Conservation (phyloP, 2,113 vertebrate species). For the Toxotes chatareus region DNA sequence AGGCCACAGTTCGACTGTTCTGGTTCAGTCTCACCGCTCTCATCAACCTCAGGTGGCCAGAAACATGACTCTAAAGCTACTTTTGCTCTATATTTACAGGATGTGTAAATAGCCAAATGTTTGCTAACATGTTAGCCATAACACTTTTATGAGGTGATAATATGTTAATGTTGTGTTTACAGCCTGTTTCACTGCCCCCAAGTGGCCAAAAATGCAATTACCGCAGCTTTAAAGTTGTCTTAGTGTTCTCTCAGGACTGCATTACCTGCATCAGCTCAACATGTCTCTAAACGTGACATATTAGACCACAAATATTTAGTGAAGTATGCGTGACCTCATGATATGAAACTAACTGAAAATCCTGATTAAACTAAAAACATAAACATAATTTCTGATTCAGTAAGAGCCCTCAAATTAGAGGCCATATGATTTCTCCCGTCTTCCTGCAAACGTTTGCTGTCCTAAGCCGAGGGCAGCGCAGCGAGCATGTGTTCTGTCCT, state of each 20-base stretch:
- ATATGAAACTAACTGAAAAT: background rate
- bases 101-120: background rate
- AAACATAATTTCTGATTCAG: background rate
- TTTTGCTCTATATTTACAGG: background rate
- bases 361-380: background rate
- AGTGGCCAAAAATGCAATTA: background rate
- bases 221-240: background rate
- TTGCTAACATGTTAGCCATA: background rate
- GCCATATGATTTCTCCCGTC: conserved; percentile 34
- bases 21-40: background rate
- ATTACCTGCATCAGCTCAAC: background rate
- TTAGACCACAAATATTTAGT: background rate
- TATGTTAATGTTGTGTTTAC: background rate
- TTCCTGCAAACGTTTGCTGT: conserved; percentile 12
- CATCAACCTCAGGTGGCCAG: too few relatives aligned
- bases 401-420: conserved; percentile 16
- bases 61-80: background rate
- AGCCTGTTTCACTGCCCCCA: background rate
- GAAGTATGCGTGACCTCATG: background rate
- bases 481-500: conserved; percentile 67
- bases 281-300: background rate
- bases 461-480: conserved; percentile 22
- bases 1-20: background rate
- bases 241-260: background rate
- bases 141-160: background rate